Base-by-base conservation (phyloP, 2,113 vertebrate genomes). In the Apus apus region DNA sequence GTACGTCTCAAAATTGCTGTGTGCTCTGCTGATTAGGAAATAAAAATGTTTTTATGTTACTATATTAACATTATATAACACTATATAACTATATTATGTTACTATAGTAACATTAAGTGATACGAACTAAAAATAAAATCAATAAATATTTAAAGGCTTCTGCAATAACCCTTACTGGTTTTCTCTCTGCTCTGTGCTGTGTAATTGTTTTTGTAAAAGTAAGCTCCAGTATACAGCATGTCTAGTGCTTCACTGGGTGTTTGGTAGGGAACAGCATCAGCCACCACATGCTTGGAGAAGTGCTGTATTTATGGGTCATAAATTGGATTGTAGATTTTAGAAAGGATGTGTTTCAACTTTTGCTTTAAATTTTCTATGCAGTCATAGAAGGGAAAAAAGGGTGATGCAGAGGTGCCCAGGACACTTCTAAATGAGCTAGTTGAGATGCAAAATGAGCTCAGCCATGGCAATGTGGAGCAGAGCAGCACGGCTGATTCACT, bases 371-470 rank as follows among this genome's bases (percentile, higher is more conserved):
- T 93, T 91, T 61, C 46, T 88, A 17, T 74, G 30, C 51, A 77
- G 88, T 60, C 67, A 34, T 43, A 70, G 32, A 86, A 88, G n/a
- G 27, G 56, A 85, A 51, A 26, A 90, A 86, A 77, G n/a, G 36
- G 45, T 76, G 67, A 30, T 74, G 56, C 36, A 58, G 58, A 92
- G 60, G 79, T 80, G 77, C 53, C 57, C 57, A 75, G 77, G 70
- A 66, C 48, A 86, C 32, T 67, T 93, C 92, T 34, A 92, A 94
- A 86, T 90, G 22, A 93, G 51, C 43, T 90, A 58, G 85, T 92
- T 88, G 90, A 88, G 67, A 67, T 94, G 79, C 20, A 17, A 83
- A 90, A 86, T 60, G 75, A 62, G 83, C 77, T 90, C 66, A 92
- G 36, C 64, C 64, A 51, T 25, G 38, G 90, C 51, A 83, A 58